Percentiles rank a stretch among this genome's conserved stretches.
phyloP scores from a whole-genome alignment of 2,113 vertebrate genomes.

The Arvicanthis niloticus region DNA sequence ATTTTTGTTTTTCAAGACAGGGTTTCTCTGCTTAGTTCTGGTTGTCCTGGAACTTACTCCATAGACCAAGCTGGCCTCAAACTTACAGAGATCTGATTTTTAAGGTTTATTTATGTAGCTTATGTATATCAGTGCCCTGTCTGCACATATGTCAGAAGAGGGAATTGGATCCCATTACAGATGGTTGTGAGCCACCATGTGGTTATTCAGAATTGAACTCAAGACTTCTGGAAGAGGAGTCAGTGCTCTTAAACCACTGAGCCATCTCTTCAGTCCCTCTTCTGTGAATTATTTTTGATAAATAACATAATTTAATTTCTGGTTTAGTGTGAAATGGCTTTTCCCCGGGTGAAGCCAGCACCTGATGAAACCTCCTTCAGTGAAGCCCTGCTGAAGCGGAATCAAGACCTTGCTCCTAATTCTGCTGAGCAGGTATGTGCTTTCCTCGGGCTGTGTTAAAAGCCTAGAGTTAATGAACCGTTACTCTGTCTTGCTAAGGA shows the following conservation, averaged over 20 bases:
- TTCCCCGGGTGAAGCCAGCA: slow-evolving; percentile 95
- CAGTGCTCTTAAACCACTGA: neutral
- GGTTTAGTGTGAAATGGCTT: slow-evolving; percentile 97
- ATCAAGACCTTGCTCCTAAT: slow-evolving; percentile 96
- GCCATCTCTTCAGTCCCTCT: neutral
- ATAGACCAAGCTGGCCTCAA: neutral
- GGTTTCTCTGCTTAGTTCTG: neutral
- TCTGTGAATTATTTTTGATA: slow-evolving; percentile 14
- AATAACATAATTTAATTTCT: slow-evolving; percentile 1
- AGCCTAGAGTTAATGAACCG: neutral
- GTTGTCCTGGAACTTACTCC: neutral
- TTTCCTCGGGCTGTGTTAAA: neutral
- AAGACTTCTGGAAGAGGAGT: neutral
- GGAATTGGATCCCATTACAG: neutral
- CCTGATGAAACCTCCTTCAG: slow-evolving; percentile 94
- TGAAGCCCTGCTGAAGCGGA: slow-evolving; percentile 96
- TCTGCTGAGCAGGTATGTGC: slow-evolving; percentile 93
- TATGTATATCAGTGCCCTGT: neutral
- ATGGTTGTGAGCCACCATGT: neutral
- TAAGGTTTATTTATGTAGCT: neutral
- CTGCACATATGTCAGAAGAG: neutral
- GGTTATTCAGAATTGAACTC: neutral
- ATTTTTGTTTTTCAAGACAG: neutral
- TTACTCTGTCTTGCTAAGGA: neutral
- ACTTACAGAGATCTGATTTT: neutral